Evolutionary conservation across 2,888 invertebrate species (phyloP).

Genomic region (Habroteleia sp.): DNA sequence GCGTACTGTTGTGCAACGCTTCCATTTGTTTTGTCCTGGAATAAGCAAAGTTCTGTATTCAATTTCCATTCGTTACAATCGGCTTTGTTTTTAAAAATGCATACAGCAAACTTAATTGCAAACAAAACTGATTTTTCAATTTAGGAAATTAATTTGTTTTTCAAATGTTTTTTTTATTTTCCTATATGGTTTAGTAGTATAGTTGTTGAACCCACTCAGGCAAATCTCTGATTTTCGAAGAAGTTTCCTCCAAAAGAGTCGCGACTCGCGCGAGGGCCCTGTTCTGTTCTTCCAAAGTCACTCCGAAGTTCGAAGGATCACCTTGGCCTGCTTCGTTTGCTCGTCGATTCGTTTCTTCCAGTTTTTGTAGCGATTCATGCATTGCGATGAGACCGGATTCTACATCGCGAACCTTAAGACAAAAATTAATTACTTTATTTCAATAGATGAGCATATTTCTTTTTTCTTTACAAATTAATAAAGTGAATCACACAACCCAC

Average conservation of each 20-base stretch:
- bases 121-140: neutral
- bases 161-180: too few relatives aligned
- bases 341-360: conserved; percentile 66
- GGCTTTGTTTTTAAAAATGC: too few relatives aligned
- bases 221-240: conserved; percentile 70
- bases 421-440: too few relatives aligned
- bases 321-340: conserved; percentile 51
- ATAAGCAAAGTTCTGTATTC: neutral
- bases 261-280: conserved; percentile 70
- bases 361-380: conserved; percentile 67
- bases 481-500: too few relatives aligned
- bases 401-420: conserved; percentile 69
- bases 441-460: too few relatives aligned
- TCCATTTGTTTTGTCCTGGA: conserved; percentile 82
- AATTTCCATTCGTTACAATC: neutral
- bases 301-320: conserved; percentile 50
- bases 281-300: conserved; percentile 70
- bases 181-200: too few relatives aligned
- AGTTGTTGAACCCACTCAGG: conserved; percentile 72
- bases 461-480: too few relatives aligned
- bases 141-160: too few relatives aligned
- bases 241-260: conserved; percentile 71
- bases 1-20: too few relatives aligned
- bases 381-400: conserved; percentile 67
- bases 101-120: too few relatives aligned